These are phyloP conservation scores for Heliconius himera DNA, from an alignment of 1,140 invertebrate species.

Conservation along the genomic window DNA sequence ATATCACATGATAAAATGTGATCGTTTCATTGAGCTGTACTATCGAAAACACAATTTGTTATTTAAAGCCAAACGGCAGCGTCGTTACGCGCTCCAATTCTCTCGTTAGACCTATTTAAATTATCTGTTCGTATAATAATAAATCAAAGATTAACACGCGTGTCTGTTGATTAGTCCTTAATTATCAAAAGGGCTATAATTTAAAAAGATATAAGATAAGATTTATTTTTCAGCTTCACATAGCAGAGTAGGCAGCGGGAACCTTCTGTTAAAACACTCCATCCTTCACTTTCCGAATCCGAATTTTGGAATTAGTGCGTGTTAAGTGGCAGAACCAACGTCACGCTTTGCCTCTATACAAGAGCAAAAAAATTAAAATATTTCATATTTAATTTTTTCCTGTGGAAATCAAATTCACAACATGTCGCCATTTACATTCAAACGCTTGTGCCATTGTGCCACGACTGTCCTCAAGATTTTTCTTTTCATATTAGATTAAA, in stretches of 20 bases:
- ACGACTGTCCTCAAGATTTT: too few relatives aligned
- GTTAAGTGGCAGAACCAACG: not conserved
- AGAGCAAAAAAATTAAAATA: not conserved
- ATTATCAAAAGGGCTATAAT: not conserved
- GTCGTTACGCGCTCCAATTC: conserved; percentile 3
- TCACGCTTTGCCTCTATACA: not conserved
- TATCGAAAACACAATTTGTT: not conserved
- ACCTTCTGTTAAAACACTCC: not conserved
- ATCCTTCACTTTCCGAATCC: not conserved
- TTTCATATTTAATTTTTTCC: too few relatives aligned
- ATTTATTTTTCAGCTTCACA: too few relatives aligned
- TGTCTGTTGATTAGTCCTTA: not conserved
- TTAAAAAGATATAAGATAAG: too few relatives aligned
- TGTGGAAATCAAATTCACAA: not conserved
- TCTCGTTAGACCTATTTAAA: conserved; percentile 3
- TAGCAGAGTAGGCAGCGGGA: not conserved
- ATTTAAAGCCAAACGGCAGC: not conserved
- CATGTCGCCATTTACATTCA: not conserved
- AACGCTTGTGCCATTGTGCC: not conserved
- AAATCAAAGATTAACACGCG: conserved; percentile 2
- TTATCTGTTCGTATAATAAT: conserved; percentile 6
- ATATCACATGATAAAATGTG: not conserved
- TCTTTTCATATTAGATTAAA: too few relatives aligned
- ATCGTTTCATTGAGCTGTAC: not conserved
- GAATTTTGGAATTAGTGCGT: not conserved